A percentile compares a stretch with the other conserved stretches of the same genome.
phyloP scores from a whole-genome alignment of 2,113 vertebrate species.

The Lynx canadensis region DNA sequence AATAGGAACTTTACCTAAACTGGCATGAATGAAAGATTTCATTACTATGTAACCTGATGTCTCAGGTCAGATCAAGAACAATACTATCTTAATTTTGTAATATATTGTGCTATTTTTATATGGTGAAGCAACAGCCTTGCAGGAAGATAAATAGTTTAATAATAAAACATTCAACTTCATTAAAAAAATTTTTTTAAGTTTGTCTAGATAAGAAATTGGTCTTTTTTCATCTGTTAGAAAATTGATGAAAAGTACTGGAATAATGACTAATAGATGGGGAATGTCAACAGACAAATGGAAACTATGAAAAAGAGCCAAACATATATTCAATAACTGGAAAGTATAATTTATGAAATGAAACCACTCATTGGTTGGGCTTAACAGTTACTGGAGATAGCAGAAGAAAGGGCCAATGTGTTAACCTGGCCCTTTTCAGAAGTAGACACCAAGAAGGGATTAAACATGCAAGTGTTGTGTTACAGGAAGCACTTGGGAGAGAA shows the following conservation, averaged over 20 bases:
- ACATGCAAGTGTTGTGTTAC: background rate
- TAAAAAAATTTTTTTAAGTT: background rate
- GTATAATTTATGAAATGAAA: background rate
- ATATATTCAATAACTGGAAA: background rate
- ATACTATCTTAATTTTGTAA: no score
- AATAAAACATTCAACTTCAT: no score
- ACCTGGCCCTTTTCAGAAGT: background rate
- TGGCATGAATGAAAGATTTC: background rate
- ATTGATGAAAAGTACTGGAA: background rate
- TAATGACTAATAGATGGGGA: background rate
- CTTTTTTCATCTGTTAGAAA: background rate
- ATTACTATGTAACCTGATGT: background rate
- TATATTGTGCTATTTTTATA: no score
- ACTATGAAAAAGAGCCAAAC: background rate
- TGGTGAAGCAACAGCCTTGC: no score
- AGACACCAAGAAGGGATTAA: background rate
- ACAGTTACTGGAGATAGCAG: background rate
- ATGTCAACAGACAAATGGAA: background rate
- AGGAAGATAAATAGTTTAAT: no score
- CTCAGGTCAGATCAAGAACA: background rate
- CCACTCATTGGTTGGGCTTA: background rate
- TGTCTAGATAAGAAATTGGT: background rate
- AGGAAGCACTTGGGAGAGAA: background rate
- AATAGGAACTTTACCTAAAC: background rate
- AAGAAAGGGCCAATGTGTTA: background rate